phyloP scores from a whole-genome alignment of 2,113 vertebrate species.

The Upupa epops region DNA sequence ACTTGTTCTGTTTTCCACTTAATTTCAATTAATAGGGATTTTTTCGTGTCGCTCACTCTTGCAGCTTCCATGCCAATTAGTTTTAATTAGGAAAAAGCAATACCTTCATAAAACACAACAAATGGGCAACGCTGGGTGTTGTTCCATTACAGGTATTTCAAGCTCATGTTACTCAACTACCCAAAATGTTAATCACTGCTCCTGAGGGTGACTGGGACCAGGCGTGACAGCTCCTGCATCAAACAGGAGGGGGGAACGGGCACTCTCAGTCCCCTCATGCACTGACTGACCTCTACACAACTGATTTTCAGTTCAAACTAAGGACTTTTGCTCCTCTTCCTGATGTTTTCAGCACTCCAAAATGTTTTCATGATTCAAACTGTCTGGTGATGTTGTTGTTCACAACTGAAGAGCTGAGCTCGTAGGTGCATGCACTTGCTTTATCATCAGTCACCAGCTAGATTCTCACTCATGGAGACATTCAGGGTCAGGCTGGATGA shows the following conservation, averaged over 20 bases:
- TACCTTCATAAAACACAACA: slow-evolving; percentile 15
- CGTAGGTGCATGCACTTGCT: neutral
- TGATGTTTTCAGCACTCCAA: neutral
- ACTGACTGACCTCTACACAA: neutral
- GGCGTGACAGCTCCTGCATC: accelerated
- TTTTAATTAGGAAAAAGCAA: slow-evolving; percentile 66
- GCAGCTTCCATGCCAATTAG: slow-evolving; percentile 48
- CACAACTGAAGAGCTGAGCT: neutral
- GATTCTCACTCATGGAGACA: neutral
- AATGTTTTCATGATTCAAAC: neutral
- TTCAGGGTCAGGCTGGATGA: too few species aligned
- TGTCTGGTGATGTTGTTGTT: neutral
- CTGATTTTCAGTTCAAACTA: neutral
- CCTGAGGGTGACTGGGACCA: neutral
- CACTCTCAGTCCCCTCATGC: neutral
- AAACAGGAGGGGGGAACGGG: neutral
- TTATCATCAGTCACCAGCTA: neutral
- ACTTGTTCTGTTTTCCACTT: slow-evolving; percentile 65
- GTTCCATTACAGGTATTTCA: neutral
- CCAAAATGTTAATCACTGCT: neutral
- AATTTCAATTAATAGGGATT: slow-evolving; percentile 57
- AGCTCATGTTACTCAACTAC: neutral
- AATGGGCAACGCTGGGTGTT: neutral
- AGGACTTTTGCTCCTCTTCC: neutral
- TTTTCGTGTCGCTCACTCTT: neutral